These are phyloP conservation scores for Tenebrosternarchus preto DNA, from an alignment of 2,113 vertebrate species.

Conservation along the genomic window DNA sequence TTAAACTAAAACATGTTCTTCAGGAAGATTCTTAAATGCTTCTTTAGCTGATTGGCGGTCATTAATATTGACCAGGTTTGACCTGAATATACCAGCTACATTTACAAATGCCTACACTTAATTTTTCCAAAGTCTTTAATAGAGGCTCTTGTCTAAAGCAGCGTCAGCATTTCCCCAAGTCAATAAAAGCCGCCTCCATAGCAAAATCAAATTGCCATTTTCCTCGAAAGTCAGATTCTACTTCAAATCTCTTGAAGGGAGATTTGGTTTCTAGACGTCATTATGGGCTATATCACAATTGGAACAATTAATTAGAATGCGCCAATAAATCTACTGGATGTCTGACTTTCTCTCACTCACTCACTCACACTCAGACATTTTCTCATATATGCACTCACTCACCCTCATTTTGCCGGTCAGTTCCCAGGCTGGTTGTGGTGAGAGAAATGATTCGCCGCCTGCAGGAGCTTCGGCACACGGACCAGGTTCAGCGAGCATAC, in stretches of 20 bases:
- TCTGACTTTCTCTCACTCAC: neutral
- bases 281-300: neutral
- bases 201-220: neutral
- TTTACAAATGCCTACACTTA: neutral
- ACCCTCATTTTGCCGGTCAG: slow-evolving; percentile 63
- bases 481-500: slow-evolving; percentile 94
- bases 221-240: neutral
- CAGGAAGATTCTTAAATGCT: neutral
- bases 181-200: neutral
- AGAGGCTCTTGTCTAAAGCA: neutral
- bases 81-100: no score
- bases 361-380: neutral
- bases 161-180: neutral
- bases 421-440: slow-evolving; percentile 84
- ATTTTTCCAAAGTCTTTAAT: neutral
- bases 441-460: slow-evolving; percentile 92
- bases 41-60: neutral
- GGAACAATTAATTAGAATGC: neutral
- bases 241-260: neutral
- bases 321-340: neutral
- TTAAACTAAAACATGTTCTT: neutral
- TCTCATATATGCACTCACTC: neutral
- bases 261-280: neutral
- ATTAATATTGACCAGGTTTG: no score
- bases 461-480: slow-evolving; percentile 90